Conservation (phyloP, 2,797 vertebrate genomes). For the Sebastes steindachneri region DNA sequence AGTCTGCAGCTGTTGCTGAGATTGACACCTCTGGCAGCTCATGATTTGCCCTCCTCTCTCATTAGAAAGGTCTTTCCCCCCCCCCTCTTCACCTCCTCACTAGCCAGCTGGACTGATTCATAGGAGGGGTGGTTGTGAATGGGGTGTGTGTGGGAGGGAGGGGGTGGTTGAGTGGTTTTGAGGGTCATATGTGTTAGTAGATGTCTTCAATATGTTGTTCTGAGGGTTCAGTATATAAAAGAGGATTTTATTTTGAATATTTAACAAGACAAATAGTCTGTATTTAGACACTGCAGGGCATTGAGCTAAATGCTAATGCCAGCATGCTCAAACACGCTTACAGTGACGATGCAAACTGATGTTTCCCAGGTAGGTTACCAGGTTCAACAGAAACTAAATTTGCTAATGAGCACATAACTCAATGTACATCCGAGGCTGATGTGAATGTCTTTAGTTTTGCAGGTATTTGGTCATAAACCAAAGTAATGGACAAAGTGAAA, state of each 20-base stretch:
- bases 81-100: slow-evolving; percentile 44
- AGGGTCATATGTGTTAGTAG: not conserved
- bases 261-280: not conserved
- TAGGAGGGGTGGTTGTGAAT: slow-evolving; percentile 12
- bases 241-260: not conserved
- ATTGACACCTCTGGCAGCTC: slow-evolving; percentile 65
- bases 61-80: slow-evolving; percentile 37
- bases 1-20: slow-evolving; percentile 75
- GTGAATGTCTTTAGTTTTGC: not conserved
- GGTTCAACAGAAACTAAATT: not conserved
- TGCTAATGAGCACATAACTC: too few species aligned
- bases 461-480: not conserved
- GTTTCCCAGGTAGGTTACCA: not conserved
- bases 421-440: not conserved
- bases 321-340: not conserved
- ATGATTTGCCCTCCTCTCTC: slow-evolving; percentile 55
- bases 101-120: slow-evolving; percentile 71
- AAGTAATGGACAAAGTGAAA: not conserved
- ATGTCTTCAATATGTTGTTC: not conserved
- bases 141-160: not conserved
- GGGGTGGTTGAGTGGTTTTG: not conserved
- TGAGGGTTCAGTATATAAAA: not conserved
- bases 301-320: not conserved
- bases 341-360: not conserved
- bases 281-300: not conserved